These are phyloP conservation scores for Drosophila meridiana DNA, from an alignment of 2,888 invertebrate genomes.

Conservation along the genomic window DNA sequence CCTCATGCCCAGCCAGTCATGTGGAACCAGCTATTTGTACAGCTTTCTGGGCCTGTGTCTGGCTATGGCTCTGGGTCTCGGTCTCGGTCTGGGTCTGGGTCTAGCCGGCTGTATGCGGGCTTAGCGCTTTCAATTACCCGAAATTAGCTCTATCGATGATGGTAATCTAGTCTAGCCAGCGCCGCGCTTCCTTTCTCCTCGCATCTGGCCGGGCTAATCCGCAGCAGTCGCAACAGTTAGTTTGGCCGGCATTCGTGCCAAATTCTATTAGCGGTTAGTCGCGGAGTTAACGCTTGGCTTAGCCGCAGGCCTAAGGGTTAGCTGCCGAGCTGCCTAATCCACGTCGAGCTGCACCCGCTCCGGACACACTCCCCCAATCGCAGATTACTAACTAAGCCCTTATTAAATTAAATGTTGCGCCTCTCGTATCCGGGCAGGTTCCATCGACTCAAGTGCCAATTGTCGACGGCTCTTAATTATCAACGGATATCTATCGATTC, in stretches of 20 bases:
- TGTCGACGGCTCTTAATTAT: not conserved
- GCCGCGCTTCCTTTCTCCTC: not conserved
- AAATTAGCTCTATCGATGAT: slow-evolving; percentile 50
- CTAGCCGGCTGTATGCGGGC: slow-evolving; percentile 20
- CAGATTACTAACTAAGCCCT: slow-evolving; percentile 38
- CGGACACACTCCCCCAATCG: slow-evolving; percentile 8
- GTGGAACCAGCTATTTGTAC: slow-evolving; percentile 61
- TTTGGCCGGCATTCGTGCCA: slow-evolving; percentile 58
- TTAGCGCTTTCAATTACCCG: slow-evolving; percentile 53
- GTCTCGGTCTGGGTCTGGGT: slow-evolving; percentile 3
- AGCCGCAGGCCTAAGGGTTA: slow-evolving; percentile 38
- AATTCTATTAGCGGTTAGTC: slow-evolving; percentile 62
- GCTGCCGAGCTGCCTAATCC: slow-evolving; percentile 65
- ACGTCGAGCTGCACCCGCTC: slow-evolving; percentile 1
- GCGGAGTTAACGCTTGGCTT: slow-evolving; percentile 70
- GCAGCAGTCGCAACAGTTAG: slow-evolving; percentile 13
- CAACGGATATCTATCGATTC: not conserved
- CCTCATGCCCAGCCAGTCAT: slow-evolving; percentile 51
- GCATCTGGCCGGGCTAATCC: slow-evolving; percentile 37
- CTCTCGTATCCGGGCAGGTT: slow-evolving; percentile 19
- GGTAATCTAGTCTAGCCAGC: slow-evolving; percentile 36
- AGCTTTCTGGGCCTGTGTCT: slow-evolving; percentile 21
- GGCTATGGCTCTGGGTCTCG: not conserved
- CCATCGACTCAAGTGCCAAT: not conserved
- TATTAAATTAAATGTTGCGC: slow-evolving; percentile 68